Base-by-base conservation (phyloP, 2,888 invertebrate genomes). In the Eristalis pertinax region DNA sequence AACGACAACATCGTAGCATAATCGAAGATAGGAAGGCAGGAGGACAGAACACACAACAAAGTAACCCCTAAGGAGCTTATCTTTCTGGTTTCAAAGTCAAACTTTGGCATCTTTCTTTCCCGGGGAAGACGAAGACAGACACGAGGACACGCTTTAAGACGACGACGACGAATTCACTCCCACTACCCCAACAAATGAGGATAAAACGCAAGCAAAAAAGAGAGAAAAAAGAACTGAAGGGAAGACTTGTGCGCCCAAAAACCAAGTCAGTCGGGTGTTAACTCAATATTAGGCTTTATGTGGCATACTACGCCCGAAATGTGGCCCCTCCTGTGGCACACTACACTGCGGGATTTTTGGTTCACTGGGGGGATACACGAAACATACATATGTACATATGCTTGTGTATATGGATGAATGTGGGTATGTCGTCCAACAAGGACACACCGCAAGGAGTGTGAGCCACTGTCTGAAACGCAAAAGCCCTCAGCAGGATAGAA, bases 261-360 rank as follows among this genome's bases (percentile, higher is more conserved):
- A 91, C 88, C 90, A 90, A 90, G 90, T 90, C 90, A 90, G 85
- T 89, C 88, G 89, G 88, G 88, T 90, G 90, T 89, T 89, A 88
- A 89, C 82, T 88, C 88, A 89, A 84, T 85, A 89, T 83, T 88
- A 38, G 89, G 65, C 80, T 84, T 22, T 50, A 50, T 85, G 88
- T 79, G 85, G 89, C 77, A 78, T 60, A 75, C 35, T 64, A 35
- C 67, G 62, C 50, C 50, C 50, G 50, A 50, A 50, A 50, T 7
- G 43, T 7, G 1, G 43, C 43, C 10, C 65, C 63, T 58, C 50
- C 77, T 24, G 68, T 58, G 67, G 68, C 58, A 64, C 41, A 75
- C 35, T 29, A 19, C 50, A 50, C 68, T 62, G 32, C 7, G 56
- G 63, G 10, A 78, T 70, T 83, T 84, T 84, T 79, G 76, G 88